Evolutionary conservation across 2,113 vertebrate species (phyloP).

Genomic region (Carollia perspicillata): DNA sequence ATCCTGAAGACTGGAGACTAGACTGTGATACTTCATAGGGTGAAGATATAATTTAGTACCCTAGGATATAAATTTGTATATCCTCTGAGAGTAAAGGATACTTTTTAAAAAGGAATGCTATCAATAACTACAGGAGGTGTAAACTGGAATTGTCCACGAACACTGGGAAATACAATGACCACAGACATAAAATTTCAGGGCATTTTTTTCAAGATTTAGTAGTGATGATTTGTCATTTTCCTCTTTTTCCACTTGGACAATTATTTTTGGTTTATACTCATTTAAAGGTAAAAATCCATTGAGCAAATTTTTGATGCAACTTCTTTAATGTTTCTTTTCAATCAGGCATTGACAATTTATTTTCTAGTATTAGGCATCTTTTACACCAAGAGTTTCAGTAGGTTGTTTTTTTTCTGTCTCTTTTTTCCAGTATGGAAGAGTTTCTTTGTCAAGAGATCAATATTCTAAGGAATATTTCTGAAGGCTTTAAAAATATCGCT

Average conservation of each 20-base stretch:
- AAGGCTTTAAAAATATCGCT: constrained; percentile 22
- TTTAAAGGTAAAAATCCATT: not conserved
- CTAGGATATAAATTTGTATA: not conserved
- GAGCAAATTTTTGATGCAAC: not conserved
- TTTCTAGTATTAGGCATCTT: not conserved
- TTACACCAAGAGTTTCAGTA: constrained; percentile 9
- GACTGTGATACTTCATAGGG: not conserved
- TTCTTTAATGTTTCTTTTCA: constrained; percentile 35
- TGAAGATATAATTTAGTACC: not conserved
- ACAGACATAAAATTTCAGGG: not conserved
- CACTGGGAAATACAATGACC: not conserved
- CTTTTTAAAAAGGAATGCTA: not conserved
- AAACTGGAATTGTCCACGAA: not conserved
- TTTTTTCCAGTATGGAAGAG: not conserved
- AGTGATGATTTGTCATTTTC: not conserved
- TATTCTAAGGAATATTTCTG: not conserved
- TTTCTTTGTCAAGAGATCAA: constrained; percentile 33
- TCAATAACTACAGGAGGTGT: not conserved
- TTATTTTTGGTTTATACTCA: constrained; percentile 2
- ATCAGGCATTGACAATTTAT: not conserved
- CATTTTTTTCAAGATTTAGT: constrained; percentile 28
- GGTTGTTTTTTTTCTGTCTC: not conserved
- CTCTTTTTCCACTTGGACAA: not conserved
- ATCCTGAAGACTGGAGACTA: not conserved
- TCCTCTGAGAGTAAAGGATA: not conserved